These are phyloP conservation scores for Mirounga angustirostris DNA, from an alignment of 2,113 vertebrate species.

Conservation along the genomic window DNA sequence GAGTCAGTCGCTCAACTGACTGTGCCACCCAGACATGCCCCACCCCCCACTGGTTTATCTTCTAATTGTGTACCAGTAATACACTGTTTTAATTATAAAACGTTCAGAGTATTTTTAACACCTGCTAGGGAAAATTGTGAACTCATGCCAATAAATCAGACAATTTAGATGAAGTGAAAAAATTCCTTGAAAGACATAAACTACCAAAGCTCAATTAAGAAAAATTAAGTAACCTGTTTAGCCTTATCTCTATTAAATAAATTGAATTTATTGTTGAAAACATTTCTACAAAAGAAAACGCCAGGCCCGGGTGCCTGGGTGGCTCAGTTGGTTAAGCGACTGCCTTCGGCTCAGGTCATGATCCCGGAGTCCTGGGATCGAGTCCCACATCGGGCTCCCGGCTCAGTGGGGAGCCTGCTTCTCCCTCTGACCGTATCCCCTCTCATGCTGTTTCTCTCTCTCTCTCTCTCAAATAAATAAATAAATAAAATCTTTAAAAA, in stretches of 20 bases:
- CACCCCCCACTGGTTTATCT: background rate
- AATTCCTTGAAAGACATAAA: background rate
- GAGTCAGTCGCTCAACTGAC: background rate
- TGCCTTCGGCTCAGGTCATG: no score
- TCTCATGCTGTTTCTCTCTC: no score
- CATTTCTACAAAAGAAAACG: background rate
- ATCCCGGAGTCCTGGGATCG: no score
- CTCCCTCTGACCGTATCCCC: no score
- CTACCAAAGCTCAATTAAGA: background rate
- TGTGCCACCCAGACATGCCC: background rate
- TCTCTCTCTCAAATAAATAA: no score
- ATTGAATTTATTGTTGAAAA: background rate
- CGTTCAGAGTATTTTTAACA: background rate
- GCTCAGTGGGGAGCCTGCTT: no score
- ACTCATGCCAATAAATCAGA: background rate
- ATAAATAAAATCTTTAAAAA: background rate
- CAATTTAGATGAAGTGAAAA: background rate
- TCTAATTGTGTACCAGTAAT: background rate
- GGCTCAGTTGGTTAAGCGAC: no score
- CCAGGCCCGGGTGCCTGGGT: no score
- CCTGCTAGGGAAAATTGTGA: background rate
- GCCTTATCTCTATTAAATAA: background rate
- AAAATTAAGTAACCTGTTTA: background rate
- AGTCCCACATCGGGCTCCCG: no score
- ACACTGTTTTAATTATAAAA: background rate